phyloP scores from a whole-genome alignment of 2,113 vertebrate genomes.

The Rhabdornis inornatus region DNA sequence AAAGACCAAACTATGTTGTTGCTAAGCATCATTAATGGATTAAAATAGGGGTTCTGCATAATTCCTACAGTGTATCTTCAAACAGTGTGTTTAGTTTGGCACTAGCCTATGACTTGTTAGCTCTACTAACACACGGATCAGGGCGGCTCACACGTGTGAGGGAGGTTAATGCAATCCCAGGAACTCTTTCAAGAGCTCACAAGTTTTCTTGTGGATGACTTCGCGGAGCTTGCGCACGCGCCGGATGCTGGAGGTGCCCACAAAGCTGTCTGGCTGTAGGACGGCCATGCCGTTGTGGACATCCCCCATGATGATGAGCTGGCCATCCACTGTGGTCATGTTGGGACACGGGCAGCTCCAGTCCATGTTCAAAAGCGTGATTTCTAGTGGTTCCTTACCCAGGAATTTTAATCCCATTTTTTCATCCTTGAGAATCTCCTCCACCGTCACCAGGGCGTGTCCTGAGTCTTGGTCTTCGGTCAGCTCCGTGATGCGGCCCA shows the following conservation, averaged over 20 bases:
- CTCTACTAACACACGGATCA: constrained; percentile 11
- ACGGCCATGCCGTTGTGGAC: constrained; percentile 91
- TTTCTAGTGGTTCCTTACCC: constrained; percentile 89
- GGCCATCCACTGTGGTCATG: constrained; percentile 84
- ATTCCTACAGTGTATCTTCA: constrained; percentile 40
- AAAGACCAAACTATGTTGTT: constrained; percentile 45
- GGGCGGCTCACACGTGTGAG: background rate
- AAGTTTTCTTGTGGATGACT: constrained; percentile 93
- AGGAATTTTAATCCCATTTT: constrained; percentile 97
- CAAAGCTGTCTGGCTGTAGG: constrained; percentile 90
- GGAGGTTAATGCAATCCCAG: constrained; percentile 79
- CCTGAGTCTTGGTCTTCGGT: constrained; percentile 87
- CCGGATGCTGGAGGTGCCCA: constrained; percentile 81
- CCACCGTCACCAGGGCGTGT: constrained; percentile 86
- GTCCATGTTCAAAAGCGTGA: constrained; percentile 92
- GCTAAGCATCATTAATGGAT: constrained; percentile 63
- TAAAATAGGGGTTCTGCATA: constrained; percentile 53
- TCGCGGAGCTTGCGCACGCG: constrained; percentile 88
- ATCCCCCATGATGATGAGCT: constrained; percentile 94
- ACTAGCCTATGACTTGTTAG: constrained; percentile 58
- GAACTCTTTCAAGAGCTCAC: constrained; percentile 91
- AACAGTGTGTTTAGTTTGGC: constrained; percentile 13
- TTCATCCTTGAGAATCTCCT: constrained; percentile 95
- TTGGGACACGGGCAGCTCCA: constrained; percentile 96
- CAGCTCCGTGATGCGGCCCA: constrained; percentile 87